Evolutionary conservation across 2,113 vertebrate species (phyloP).

Genomic region (Rattus rattus): DNA sequence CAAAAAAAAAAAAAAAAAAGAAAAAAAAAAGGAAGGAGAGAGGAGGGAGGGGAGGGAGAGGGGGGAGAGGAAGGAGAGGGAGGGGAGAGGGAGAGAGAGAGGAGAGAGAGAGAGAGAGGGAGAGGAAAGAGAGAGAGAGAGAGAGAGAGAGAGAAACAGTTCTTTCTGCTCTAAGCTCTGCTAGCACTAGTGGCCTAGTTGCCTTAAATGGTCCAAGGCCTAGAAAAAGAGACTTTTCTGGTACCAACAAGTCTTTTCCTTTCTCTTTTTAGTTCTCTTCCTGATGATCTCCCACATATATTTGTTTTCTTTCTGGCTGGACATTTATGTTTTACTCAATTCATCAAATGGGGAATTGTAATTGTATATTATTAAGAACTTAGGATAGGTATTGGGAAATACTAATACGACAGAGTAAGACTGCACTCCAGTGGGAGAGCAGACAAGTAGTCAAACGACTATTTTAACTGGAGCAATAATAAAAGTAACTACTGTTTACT

Average conservation of each 20-base stretch:
- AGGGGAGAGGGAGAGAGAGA: not conserved
- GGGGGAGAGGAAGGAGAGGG: fast-evolving
- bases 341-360: slow-evolving; percentile 22
- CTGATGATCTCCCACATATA: not conserved
- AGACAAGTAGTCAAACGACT: not conserved
- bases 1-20: not conserved
- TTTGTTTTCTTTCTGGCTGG: slow-evolving; percentile 13
- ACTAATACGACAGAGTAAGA: not conserved
- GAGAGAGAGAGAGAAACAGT: not conserved
- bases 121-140: no score
- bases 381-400: not conserved
- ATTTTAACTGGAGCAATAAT: slow-evolving; percentile 20
- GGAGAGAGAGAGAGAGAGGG: no score
- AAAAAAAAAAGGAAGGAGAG: not conserved
- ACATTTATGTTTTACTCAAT: slow-evolving; percentile 22
- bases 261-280: slow-evolving; percentile 18
- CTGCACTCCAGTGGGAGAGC: not conserved
- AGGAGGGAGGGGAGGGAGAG: no score
- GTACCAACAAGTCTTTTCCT: not conserved
- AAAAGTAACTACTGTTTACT: not conserved
- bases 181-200: not conserved
- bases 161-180: not conserved
- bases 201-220: not conserved
- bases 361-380: not conserved
- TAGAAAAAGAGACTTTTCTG: not conserved